These are phyloP conservation scores for Helarctos malayanus DNA, from an alignment of 2,797 vertebrate species.

Conservation along the genomic window DNA sequence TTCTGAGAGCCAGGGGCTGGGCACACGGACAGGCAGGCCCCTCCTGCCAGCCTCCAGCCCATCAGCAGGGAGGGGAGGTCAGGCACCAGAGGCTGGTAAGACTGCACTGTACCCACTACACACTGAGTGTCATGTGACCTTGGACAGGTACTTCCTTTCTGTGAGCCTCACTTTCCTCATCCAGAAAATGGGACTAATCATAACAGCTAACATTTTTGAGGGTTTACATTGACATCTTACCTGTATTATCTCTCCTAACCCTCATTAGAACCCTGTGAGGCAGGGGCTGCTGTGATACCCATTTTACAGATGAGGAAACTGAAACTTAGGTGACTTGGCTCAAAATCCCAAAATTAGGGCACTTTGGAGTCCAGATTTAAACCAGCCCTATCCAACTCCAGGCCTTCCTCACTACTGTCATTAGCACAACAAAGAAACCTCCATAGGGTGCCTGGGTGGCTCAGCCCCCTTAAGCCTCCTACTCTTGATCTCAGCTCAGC, in stretches of 20 bases:
- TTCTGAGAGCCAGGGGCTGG: no score
- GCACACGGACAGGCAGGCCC: not conserved
- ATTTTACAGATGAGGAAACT: constrained; percentile 7
- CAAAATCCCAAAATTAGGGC: not conserved
- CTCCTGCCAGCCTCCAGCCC: not conserved
- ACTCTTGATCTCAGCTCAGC: no score
- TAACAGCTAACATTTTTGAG: not conserved
- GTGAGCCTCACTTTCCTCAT: not conserved
- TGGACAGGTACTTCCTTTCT: not conserved
- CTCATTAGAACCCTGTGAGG: not conserved
- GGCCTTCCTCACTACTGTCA: not conserved
- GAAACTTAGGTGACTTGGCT: constrained; percentile 13
- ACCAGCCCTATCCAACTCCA: not conserved
- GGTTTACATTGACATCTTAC: not conserved
- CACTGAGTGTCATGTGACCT: not conserved
- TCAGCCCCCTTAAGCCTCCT: not conserved
- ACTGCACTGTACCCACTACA: not conserved
- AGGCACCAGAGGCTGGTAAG: not conserved
- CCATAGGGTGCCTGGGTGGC: not conserved
- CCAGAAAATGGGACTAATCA: not conserved
- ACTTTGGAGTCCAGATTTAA: not conserved
- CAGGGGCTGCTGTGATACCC: not conserved
- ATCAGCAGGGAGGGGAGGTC: not conserved
- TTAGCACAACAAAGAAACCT: not conserved
- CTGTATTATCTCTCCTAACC: not conserved